These are phyloP conservation scores for Penaeus vannamei DNA, from an alignment of 1,140 invertebrate genomes.

Conservation along the genomic window DNA sequence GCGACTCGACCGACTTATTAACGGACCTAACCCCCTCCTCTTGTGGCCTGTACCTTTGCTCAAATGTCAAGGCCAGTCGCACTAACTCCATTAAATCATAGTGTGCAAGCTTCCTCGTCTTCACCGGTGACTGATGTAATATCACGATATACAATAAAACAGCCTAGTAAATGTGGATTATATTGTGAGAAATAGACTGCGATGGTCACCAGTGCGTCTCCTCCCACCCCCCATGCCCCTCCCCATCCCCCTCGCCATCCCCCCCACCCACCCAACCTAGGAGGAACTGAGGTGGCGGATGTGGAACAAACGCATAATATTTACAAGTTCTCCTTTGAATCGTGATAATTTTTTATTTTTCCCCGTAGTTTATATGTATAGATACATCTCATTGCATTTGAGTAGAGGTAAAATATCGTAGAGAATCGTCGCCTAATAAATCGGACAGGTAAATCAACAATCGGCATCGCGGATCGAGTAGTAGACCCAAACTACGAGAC, in stretches of 20 bases:
- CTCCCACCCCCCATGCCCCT: no score
- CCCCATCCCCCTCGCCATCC: no score
- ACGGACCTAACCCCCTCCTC: slow-evolving; percentile 34
- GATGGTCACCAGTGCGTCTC: slow-evolving; percentile 6
- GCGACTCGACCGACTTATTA: slow-evolving; percentile 18
- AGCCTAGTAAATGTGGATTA: slow-evolving; percentile 20
- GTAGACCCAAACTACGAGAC: slow-evolving; percentile 54
- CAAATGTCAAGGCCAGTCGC: slow-evolving; percentile 32
- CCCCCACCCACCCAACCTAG: neutral
- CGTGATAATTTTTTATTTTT: neutral
- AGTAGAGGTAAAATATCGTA: no score
- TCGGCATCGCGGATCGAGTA: slow-evolving; percentile 47
- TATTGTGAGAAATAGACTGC: slow-evolving; percentile 34
- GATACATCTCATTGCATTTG: no score
- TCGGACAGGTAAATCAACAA: slow-evolving; percentile 25
- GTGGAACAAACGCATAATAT: slow-evolving; percentile 34
- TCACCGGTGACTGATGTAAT: no score
- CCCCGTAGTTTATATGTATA: neutral
- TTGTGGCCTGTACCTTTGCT: slow-evolving; percentile 34
- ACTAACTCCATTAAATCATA: slow-evolving; percentile 36
- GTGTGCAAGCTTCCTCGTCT: slow-evolving; percentile 22
- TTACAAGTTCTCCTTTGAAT: neutral
- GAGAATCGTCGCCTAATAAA: neutral
- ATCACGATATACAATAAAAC: no score
- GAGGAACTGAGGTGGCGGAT: slow-evolving; percentile 53